Conservation (phyloP, 2,888 invertebrate species). For the Sussaba pulchella region DNA sequence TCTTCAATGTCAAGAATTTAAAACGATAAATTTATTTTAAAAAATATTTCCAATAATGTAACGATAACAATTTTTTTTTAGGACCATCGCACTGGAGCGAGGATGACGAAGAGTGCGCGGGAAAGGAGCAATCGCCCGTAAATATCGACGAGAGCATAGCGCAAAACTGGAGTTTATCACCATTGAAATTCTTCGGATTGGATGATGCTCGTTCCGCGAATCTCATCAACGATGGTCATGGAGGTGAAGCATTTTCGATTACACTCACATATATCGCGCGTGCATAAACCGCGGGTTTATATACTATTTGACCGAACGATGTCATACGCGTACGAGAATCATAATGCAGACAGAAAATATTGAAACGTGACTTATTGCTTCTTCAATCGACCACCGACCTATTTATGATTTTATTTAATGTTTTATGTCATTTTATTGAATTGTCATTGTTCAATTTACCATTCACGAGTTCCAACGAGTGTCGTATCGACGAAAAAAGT, state of each 20-base stretch:
- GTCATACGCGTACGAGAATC: background rate
- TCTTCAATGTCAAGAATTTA: background rate
- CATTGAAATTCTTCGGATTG: constrained; percentile 88
- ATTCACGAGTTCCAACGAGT: background rate
- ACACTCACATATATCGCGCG: constrained; percentile 7
- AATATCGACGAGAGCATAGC: constrained; percentile 91
- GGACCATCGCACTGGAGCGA: constrained; percentile 92
- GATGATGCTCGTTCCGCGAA: constrained; percentile 86
- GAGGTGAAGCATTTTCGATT: constrained; percentile 86
- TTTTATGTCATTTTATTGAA: constrained; percentile 38
- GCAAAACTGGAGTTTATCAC: constrained; percentile 86
- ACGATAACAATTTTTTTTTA: constrained; percentile 75
- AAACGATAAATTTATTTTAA: constrained; percentile 64
- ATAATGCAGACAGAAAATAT: background rate
- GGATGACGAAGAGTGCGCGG: constrained; percentile 89
- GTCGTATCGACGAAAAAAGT: background rate
- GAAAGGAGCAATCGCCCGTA: constrained; percentile 94
- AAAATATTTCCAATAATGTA: background rate
- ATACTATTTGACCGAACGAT: background rate
- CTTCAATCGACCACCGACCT: background rate
- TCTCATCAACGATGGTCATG: constrained; percentile 92
- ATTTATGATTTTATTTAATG: constrained; percentile 11
- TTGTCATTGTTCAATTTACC: constrained; percentile 6
- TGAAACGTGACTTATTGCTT: background rate
- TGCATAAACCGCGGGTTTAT: constrained; percentile 2